Base-by-base conservation (phyloP, 2,797 vertebrate species). In the Cossypha niveicapilla region DNA sequence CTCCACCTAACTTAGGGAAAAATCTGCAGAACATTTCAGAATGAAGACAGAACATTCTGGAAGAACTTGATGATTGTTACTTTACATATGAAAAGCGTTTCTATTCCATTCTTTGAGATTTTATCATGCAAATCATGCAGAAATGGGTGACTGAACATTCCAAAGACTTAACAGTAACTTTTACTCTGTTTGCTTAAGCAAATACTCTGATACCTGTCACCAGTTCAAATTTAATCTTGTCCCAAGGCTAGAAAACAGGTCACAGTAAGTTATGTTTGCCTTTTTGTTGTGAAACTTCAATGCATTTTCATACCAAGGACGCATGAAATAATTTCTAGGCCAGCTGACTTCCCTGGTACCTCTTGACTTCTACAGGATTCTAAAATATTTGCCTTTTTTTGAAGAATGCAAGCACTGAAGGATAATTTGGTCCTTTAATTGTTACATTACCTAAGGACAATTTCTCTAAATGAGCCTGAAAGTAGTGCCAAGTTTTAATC, bases 141-240 rank as follows among this genome's bases (percentile, higher is more conserved):
- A 90, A 91, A 75, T 77, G 53, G 65, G 57, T 92, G 93, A 92
- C n/a, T 81, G 93, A 78, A 96, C 80, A 75, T 88, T 74, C 67
- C 86, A 77, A 88, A 91, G 76, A 61, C 48, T 88, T 94, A 91
- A 61, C 37, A 51, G 10, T 51, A 79, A 73, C 94, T 82, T n/a
- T 23, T 54, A 87, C 77, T 30, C 1, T 53, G 81, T 93, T 94
- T 94, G 70, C 83, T 93, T 63, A 71, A 88, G 93, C 75, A 93
- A 63, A 89, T 86, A 51, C 17, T 91, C 73, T 51, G 84, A 71
- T 77, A 72, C 39, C 85, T 88, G 89, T 67, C 71, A 61, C 73
- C 61, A 51, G 92, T 86, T 83, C 84, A 68, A 94, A 67, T 84
- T 91, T 54, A 74, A 92, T 94, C 86, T 85, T 56, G 51, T 92